A percentile compares a stretch with the other conserved stretches of the same genome.
phyloP scores from a whole-genome alignment of 2,888 invertebrate genomes.

The Athrips mouffetella region DNA sequence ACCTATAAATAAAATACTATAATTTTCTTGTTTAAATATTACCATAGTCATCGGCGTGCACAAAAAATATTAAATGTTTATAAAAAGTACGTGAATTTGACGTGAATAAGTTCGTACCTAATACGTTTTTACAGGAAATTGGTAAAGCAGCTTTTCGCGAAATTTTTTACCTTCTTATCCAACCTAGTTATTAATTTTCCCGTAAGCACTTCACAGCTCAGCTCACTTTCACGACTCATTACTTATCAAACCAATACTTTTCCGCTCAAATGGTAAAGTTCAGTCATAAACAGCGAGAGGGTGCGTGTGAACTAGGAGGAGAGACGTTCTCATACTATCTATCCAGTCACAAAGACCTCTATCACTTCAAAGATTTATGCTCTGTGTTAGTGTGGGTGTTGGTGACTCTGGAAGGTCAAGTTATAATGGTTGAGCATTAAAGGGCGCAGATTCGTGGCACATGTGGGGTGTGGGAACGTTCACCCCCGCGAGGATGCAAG shows the following conservation, averaged over 20 bases:
- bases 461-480: conserved; percentile 54
- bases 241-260: conserved; percentile 13
- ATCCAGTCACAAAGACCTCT: conserved; percentile 36
- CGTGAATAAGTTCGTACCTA: no score
- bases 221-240: conserved; percentile 13
- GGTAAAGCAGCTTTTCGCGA: no score
- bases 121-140: no score
- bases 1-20: conserved; percentile 1
- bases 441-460: conserved; percentile 46
- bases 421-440: conserved; percentile 33
- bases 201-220: background rate
- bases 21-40: background rate
- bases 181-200: background rate
- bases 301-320: conserved; percentile 55
- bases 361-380: conserved; percentile 34
- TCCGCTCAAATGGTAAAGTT: conserved; percentile 18
- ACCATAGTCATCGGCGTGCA: background rate
- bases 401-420: conserved; percentile 29
- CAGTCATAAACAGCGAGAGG: conserved; percentile 22
- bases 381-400: background rate
- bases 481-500: conserved; percentile 42
- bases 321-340: conserved; percentile 51
- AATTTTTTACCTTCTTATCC: no score
- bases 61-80: no score
- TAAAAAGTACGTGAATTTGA: background rate